phyloP scores from a whole-genome alignment of 2,888 invertebrate genomes.

The Conomelus anceps region DNA sequence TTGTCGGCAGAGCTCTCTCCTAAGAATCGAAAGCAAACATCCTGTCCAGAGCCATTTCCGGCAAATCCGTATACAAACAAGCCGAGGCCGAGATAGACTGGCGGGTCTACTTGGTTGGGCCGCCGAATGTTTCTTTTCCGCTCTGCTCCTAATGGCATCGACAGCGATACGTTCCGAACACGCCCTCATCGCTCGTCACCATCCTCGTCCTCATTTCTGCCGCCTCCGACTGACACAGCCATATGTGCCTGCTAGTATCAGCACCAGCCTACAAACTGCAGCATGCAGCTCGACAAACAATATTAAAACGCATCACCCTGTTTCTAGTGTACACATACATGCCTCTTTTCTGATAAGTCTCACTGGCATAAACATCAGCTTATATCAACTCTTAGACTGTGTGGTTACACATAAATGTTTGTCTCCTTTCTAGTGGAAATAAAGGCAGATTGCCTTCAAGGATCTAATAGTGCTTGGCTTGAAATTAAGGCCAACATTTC shows the following conservation, averaged over 20 bases:
- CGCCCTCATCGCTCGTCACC: not conserved
- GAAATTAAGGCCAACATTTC: too few relatives aligned
- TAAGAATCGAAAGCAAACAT: conserved; percentile 2
- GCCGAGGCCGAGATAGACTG: not conserved
- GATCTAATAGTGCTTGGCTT: too few relatives aligned
- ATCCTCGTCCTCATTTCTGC: too few relatives aligned
- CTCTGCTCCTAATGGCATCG: not conserved
- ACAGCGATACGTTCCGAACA: not conserved
- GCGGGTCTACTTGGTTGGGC: not conserved
- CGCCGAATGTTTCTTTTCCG: not conserved
- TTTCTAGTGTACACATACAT: not conserved
- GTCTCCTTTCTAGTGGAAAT: not conserved
- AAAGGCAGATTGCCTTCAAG: not conserved
- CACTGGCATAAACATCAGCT: not conserved
- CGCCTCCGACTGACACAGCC: not conserved
- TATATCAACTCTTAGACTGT: not conserved
- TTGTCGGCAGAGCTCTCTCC: not conserved
- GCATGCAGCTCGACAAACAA: not conserved
- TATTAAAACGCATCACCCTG: not conserved
- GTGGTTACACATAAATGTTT: not conserved
- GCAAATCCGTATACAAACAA: conserved; percentile 2
- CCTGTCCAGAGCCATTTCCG: conserved; percentile 8
- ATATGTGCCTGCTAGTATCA: not conserved
- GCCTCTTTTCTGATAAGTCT: not conserved
- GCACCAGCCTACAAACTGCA: not conserved